A percentile compares a stretch with the other conserved stretches of the same genome.
Conservation (phyloP, 2,888 invertebrate species). For the Calliphora vomitoria region DNA sequence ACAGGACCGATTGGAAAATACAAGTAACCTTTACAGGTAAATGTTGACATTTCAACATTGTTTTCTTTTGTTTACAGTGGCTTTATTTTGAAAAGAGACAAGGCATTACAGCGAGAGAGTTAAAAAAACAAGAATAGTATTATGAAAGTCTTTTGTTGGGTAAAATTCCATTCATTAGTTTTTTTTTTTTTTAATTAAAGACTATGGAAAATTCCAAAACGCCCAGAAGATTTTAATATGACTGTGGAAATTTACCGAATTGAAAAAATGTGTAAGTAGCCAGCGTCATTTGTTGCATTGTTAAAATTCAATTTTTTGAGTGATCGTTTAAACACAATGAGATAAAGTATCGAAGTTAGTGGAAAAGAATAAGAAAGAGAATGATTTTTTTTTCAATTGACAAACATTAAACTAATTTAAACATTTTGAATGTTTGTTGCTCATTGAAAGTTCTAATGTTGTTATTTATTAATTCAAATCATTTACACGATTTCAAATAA, state of each 20-base stretch:
- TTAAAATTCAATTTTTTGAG: not conserved
- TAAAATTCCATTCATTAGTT: constrained; percentile 8
- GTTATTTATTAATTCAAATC: too few species aligned
- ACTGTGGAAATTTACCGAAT: not conserved
- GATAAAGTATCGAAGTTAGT: not conserved
- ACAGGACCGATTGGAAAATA: not conserved
- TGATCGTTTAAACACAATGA: not conserved
- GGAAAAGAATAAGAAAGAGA: too few species aligned
- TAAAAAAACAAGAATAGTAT: not conserved
- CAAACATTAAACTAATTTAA: too few species aligned
- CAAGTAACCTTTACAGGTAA: not conserved
- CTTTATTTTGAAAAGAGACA: not conserved
- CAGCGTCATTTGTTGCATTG: not conserved
- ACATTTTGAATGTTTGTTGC: too few species aligned
- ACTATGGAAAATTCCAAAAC: not conserved
- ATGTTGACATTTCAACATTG: not conserved
- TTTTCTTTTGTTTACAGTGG: not conserved
- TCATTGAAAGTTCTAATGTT: too few species aligned
- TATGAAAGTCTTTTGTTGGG: not conserved
- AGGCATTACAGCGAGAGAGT: not conserved
- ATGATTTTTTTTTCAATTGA: not conserved
- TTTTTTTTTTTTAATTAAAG: not conserved
- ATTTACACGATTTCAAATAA: too few species aligned
- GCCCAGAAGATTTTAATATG: not conserved
- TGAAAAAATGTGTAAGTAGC: not conserved